phyloP scores from a whole-genome alignment of 2,113 vertebrate genomes.

The Rana temporaria region DNA sequence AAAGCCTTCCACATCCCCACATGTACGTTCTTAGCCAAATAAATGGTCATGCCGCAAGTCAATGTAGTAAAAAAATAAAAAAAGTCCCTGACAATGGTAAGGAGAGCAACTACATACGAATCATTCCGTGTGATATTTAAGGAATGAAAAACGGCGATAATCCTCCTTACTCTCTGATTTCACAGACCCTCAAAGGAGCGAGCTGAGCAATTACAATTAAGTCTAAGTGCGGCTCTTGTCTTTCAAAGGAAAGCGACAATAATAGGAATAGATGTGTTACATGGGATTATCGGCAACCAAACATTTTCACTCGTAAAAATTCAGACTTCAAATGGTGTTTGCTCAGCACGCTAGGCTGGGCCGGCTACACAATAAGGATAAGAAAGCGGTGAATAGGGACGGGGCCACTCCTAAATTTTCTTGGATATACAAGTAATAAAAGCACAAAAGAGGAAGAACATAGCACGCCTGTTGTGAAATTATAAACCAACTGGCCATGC shows the following conservation, averaged over 20 bases:
- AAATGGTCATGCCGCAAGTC: too few relatives aligned
- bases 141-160: conserved; percentile 30
- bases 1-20: too few relatives aligned
- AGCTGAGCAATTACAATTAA: conserved; percentile 52
- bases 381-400: not conserved
- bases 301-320: conserved; percentile 46
- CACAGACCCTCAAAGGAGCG: conserved; percentile 30
- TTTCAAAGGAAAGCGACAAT: conserved; percentile 39
- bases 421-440: conserved; percentile 1
- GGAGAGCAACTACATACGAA: not conserved
- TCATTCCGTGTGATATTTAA: conserved; percentile 40
- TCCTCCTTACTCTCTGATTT: conserved; percentile 50
- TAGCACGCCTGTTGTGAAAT: not conserved
- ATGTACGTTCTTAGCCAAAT: too few relatives aligned
- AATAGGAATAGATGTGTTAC: conserved; percentile 7
- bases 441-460: conserved; percentile 1
- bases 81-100: conserved; percentile 7
- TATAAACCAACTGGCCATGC: not conserved
- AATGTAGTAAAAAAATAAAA: not conserved
- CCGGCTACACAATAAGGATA: conserved; percentile 16
- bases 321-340: conserved; percentile 31
- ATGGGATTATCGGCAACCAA: conserved; percentile 15
- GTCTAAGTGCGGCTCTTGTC: conserved; percentile 45
- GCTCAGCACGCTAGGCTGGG: conserved; percentile 12
- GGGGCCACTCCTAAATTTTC: conserved; percentile 13